Base-by-base conservation (phyloP, 2,797 vertebrate species). In the Lepidocolaptes lacrymiger region DNA sequence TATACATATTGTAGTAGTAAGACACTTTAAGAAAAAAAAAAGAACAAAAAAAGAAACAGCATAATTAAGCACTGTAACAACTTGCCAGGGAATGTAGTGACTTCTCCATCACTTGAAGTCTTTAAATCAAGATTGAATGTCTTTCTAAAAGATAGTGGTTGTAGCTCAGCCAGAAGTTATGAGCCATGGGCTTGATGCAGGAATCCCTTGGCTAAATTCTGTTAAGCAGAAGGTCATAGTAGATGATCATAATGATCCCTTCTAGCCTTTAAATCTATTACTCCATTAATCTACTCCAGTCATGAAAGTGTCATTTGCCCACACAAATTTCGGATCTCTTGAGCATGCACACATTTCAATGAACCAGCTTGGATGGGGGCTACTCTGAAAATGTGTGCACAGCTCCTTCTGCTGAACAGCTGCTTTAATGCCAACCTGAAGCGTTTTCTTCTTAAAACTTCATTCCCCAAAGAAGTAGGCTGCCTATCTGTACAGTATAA, bases 201-300 rank as follows among this genome's bases (percentile, higher is more conserved):
- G 94, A 93, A 88, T 97, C 93, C 93, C 89, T 93, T 94, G 91
- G 83, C 93, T 95, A 91, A 94, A 95, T 93, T 96, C 88, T 88
- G 82, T 94, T 95, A 87, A 91, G 85, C 67, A 88, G 94, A 95
- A 97, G 93, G 89, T 96, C 94, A 94, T 95, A 91, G 43, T 86
- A 84, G 94, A 91, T 88, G 79, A 89, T 95, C 87, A 56, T 94
- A 95, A 96, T 93, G 95, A 93, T 94, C 93, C 92, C 95, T 94
- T 94, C 91, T 46, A 96, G 92, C 91, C 91, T 86, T 90, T 90
- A 86, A 92, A 95, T 94, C 80, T 94, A 75, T 93, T 62, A 62
- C 85, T 89, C 92, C 59, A 88, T 95, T 94, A 88, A 95, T 96
- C 93, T 95, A 5, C 56, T 74, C 67, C 24, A 37, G 87, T 68